Conservation (phyloP, 2,797 vertebrate species). For the Crax fasciolata region DNA sequence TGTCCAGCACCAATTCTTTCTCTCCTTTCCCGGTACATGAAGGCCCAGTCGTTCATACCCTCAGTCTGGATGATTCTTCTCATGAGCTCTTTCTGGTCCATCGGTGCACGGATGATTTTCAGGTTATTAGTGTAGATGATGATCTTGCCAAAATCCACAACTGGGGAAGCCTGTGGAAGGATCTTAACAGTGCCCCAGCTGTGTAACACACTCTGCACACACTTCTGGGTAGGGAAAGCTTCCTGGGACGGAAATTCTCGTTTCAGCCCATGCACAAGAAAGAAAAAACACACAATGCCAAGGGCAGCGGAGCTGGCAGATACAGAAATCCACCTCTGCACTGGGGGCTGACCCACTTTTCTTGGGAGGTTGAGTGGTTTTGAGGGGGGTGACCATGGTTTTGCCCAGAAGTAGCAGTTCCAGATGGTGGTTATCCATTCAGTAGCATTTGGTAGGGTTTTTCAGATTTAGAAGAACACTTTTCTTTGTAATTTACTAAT, state of each 20-base stretch:
- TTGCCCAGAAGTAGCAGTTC: background rate
- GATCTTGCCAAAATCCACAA: constrained; percentile 96
- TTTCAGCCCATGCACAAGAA: background rate
- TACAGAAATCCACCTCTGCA: background rate
- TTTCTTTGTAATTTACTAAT: background rate
- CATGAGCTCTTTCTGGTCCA: constrained; percentile 85
- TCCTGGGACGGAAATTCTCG: background rate
- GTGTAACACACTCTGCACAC: background rate
- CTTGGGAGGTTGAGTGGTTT: background rate
- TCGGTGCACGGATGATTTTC: constrained; percentile 92
- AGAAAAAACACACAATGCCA: background rate
- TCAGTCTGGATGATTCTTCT: constrained; percentile 80
- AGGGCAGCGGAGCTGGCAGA: background rate
- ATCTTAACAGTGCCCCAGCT: background rate
- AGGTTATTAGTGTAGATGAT: constrained; percentile 98
- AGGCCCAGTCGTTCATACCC: constrained; percentile 60
- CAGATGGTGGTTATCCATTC: background rate
- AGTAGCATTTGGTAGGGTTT: background rate
- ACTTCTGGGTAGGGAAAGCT: background rate
- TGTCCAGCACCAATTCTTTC: constrained; percentile 9
- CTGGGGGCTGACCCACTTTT: background rate
- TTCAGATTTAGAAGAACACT: background rate
- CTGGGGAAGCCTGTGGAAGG: constrained; percentile 81
- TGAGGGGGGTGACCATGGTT: background rate
- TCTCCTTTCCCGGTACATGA: constrained; percentile 66